Evolutionary conservation across 2,888 invertebrate species (phyloP).

Genomic region (Xestia sexstrigata): DNA sequence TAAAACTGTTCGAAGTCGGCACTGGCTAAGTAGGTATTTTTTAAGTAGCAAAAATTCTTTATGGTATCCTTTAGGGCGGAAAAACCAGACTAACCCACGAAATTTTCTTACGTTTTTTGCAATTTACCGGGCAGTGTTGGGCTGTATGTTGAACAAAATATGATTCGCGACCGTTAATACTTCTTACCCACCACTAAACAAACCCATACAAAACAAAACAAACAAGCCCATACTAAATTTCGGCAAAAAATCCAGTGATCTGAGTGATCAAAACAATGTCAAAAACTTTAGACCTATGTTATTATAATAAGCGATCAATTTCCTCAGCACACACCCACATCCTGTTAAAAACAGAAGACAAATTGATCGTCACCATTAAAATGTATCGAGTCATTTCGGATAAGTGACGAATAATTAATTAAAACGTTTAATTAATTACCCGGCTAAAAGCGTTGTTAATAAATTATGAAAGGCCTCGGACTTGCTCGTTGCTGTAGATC

Average conservation of each 20-base stretch:
- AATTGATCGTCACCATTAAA: slow-evolving; percentile 48
- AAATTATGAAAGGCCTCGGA: slow-evolving; percentile 58
- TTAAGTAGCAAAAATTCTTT: neutral
- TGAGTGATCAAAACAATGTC: neutral
- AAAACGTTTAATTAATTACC: slow-evolving; percentile 64
- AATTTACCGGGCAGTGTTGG: no score
- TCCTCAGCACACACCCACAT: slow-evolving; percentile 21
- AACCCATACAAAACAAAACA: neutral
- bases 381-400: slow-evolving; percentile 58
- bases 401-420: slow-evolving; percentile 63
- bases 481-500: slow-evolving; percentile 32
- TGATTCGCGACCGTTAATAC: no score
- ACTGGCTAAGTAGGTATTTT: neutral
- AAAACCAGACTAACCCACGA: no score
- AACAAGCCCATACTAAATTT: neutral
- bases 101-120: no score
- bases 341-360: slow-evolving; percentile 41
- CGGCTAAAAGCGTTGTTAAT: slow-evolving; percentile 64
- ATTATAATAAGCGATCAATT: slow-evolving; percentile 5
- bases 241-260: neutral
- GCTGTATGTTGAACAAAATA: no score
- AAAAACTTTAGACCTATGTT: neutral
- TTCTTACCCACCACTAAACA: neutral
- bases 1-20: neutral
- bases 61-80: neutral